Evolutionary conservation across 1,140 invertebrate species (phyloP), one percentile per base, ranked within the genome.

Genomic region (Proctacanthus coquilletti): DNA sequence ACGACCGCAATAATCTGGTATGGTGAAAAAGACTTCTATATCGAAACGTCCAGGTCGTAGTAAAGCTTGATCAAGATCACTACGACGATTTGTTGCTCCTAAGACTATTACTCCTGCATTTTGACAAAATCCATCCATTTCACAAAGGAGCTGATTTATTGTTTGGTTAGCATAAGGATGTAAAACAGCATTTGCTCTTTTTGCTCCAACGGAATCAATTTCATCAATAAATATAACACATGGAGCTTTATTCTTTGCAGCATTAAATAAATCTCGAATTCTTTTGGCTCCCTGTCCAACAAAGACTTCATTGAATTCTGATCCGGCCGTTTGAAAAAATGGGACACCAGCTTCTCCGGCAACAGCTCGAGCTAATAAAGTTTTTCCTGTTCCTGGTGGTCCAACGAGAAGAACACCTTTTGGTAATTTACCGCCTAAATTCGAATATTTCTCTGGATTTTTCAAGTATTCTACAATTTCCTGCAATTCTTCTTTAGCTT

Each of bases 191-290:
- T 84, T 93, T 5, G 88, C 92, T 43, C 93, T 66, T 56, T 92
- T 95, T n/a, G 83, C 80, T n/a, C 96, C 96, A 67, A 99, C 98
- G 1, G 95, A 98, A 69, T 99, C 96, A 49, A 99, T 98, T 75
- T 99, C 96, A 65, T 99, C 96, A 95, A 99, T 99, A 60, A 99
- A 99, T 51, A 99, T 99, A 48, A 99, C 99, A 2, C 94, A 98
- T 4, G 96, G 95, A 2, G 96, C 93, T 70, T 98, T 94, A 64
- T 98, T 95, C 55, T 89, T 72, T 10, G 96, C 96, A 95, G 99
- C 99, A 1, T 99, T 94, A 51, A 99, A 99, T 8, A 99, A 71
- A 68, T 99, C 96, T 51, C 96, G 67, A 9, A 99, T 96, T 96
- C 99, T 99, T 52, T 96, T 72, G 9, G 94, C 97, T 21, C 96